These are phyloP conservation scores for Perca schrenkii DNA, from an alignment of 2,113 vertebrate genomes.

Conservation along the genomic window DNA sequence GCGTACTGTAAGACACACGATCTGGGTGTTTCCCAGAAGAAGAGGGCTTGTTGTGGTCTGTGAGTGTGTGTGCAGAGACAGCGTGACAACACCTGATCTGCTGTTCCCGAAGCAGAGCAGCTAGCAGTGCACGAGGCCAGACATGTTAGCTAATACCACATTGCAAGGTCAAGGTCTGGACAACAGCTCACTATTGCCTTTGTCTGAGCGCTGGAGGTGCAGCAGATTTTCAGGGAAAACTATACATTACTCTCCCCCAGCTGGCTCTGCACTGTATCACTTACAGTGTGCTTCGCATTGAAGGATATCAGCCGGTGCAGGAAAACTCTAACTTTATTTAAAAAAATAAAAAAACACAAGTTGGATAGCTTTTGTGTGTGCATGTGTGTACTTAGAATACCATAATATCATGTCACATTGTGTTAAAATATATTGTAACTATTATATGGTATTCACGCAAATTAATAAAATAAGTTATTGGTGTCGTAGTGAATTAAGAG, in stretches of 20 bases:
- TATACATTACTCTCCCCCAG: constrained; percentile 56
- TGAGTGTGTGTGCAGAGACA: constrained; percentile 55
- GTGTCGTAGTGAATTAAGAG: not conserved
- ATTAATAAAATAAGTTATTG: constrained; percentile 20
- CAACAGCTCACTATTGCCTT: constrained; percentile 59
- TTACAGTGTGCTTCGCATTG: constrained; percentile 54
- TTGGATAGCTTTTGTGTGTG: constrained; percentile 14
- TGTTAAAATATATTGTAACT: constrained; percentile 26
- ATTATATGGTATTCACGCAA: constrained; percentile 1
- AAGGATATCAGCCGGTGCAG: constrained; percentile 50
- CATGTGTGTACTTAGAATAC: not conserved
- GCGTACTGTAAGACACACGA: constrained; percentile 16
- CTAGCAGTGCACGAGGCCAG: constrained; percentile 9
- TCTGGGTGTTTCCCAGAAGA: constrained; percentile 40
- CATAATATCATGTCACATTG: constrained; percentile 17
- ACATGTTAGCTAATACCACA: constrained; percentile 40
- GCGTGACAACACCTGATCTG: constrained; percentile 69
- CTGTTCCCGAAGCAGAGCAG: constrained; percentile 39
- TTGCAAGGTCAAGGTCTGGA: constrained; percentile 74
- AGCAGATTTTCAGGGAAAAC: constrained; percentile 49
- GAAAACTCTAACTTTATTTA: constrained; percentile 45
- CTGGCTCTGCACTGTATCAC: constrained; percentile 44
- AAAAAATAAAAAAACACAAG: not conserved
- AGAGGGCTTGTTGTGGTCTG: constrained; percentile 60
- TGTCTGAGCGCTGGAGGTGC: constrained; percentile 48